Conservation (phyloP, 2,888 invertebrate genomes). For the Leptinotarsa peninsularis region DNA sequence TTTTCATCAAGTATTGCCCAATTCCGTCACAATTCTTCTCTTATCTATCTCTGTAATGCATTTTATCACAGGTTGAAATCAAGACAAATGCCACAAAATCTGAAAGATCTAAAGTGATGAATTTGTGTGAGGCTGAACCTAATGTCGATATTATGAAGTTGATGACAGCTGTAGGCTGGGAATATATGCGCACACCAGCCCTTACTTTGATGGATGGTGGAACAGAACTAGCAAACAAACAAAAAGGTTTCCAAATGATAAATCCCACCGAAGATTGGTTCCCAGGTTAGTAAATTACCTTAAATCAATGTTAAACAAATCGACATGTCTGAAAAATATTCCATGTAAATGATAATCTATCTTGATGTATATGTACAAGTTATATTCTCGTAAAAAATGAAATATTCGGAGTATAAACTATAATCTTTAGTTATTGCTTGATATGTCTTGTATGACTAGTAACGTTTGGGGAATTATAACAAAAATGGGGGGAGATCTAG, state of each 20-base stretch:
- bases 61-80: constrained; percentile 76
- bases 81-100: constrained; percentile 89
- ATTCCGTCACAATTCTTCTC: no score
- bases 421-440: no score
- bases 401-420: no score
- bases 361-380: no score
- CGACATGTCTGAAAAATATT: no score
- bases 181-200: constrained; percentile 82
- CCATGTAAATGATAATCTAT: no score
- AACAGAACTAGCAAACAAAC: constrained; percentile 76
- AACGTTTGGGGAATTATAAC: no score
- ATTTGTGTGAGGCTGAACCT: constrained; percentile 81
- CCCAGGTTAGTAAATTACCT: constrained; percentile 71
- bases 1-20: no score
- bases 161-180: constrained; percentile 84
- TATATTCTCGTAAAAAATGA: no score
- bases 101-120: constrained; percentile 83
- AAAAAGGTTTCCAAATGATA: constrained; percentile 86
- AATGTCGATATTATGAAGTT: constrained; percentile 78
- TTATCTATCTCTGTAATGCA: constrained; percentile 5
- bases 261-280: constrained; percentile 92
- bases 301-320: background rate
- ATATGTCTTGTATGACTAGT: no score
- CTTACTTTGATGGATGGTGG: constrained; percentile 79
- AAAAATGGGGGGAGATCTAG: no score